Evolutionary conservation across 2,113 vertebrate genomes (phyloP).

Genomic region (Microcebus tavaratra): DNA sequence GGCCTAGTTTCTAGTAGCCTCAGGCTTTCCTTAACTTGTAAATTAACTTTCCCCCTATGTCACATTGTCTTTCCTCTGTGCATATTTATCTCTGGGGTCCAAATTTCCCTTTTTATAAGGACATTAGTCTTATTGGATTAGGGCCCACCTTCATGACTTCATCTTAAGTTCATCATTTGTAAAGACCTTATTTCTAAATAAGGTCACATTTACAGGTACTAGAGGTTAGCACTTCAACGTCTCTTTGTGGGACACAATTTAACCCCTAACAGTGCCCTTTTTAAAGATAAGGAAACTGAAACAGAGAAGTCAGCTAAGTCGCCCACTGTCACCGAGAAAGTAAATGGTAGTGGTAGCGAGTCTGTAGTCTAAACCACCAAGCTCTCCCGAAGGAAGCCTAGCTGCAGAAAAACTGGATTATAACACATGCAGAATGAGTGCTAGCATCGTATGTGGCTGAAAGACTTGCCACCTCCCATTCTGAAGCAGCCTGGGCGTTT

Average conservation of each 20-base stretch:
- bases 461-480: not conserved
- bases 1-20: not conserved
- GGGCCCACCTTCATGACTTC: not conserved
- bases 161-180: not conserved
- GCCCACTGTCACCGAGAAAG: not conserved
- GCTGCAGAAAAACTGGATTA: not conserved
- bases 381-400: not conserved
- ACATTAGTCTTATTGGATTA: not conserved
- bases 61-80: not conserved
- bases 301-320: not conserved
- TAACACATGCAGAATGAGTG: not conserved
- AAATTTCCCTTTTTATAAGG: not conserved
- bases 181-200: not conserved
- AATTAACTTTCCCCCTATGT: not conserved
- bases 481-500: not conserved
- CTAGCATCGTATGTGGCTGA: no score
- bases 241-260: not conserved
- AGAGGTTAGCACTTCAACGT: not conserved
- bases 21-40: not conserved
- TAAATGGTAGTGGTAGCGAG: not conserved
- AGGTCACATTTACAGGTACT: not conserved
- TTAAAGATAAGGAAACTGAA: not conserved
- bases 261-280: not conserved
- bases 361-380: rapidly evolving
- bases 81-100: rapidly evolving